phyloP scores from a whole-genome alignment of 2,797 vertebrate species.

The Dromococcyx pavoninus region DNA sequence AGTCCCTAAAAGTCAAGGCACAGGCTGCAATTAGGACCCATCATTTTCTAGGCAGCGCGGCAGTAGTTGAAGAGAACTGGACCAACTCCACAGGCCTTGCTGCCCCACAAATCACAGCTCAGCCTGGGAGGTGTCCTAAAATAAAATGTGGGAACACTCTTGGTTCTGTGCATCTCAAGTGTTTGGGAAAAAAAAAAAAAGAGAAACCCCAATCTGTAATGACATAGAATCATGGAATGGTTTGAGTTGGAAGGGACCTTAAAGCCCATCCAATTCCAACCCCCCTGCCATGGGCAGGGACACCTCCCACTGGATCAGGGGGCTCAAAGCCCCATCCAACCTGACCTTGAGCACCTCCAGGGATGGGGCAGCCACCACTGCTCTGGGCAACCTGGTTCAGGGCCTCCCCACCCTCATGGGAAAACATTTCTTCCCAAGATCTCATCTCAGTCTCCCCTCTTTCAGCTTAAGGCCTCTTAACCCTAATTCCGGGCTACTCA shows the following conservation, averaged over 20 bases:
- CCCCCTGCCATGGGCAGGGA: no score
- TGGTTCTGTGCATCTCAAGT: neutral
- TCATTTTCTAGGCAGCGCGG: neutral
- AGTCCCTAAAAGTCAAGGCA: neutral
- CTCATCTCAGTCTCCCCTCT: no score
- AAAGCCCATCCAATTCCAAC: no score
- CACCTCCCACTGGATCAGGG: no score
- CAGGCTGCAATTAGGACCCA: conserved; percentile 17
- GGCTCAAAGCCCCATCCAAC: no score
- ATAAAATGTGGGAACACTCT: conserved; percentile 1
- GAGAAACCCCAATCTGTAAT: neutral
- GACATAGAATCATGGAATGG: neutral
- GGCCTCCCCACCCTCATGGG: no score
- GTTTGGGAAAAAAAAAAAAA: neutral
- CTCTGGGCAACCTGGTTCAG: no score
- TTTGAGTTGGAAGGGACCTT: no score
- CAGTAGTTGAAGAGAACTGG: neutral
- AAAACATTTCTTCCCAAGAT: no score
- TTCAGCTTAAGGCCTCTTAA: no score
- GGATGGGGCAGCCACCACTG: no score
- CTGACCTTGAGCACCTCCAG: no score
- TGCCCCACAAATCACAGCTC: conserved; percentile 36
- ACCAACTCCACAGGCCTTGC: neutral
- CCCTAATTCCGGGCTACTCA: neutral
- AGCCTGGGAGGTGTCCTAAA: neutral